Evolutionary conservation across 2,888 invertebrate genomes (phyloP), one percentile per base, ranked within the genome.

Genomic region (Pharmacophagus antenor): DNA sequence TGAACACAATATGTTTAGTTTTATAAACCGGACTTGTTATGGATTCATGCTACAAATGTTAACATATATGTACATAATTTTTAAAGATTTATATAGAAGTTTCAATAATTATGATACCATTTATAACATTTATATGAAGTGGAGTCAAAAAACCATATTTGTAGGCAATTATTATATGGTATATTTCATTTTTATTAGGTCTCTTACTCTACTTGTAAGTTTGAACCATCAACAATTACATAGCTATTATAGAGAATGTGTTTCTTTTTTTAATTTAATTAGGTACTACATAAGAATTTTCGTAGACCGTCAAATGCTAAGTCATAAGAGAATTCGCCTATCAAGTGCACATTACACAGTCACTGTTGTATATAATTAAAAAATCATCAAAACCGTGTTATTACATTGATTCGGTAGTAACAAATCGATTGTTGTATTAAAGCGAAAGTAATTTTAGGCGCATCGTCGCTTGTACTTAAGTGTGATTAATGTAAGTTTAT

Each of bases 281-380:
- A 31, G 15, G 12, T 10, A 31, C 10, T 31, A 10, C 31, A 31
- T 31, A 31, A 31, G 2, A 8, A 31, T 3, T 10, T 31, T 31
- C 3, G 1, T 10, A 15, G 31, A 31, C 23, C 15, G 31, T 31
- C 10, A 31, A n/a, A 31, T 31, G 8, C 15, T 31, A 31, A 31
- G 31, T 12, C 10, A 15, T 31, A 15, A 31, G 15, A 31, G 31
- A 31, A 12, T 12, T 31, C 31, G 31, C 31, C 17, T 15, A 42
- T 17, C 17, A 42, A 42, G 17, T 17, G 17, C 42, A 42, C 42
- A 17, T 17, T 17, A 18, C 8, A 7, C 42, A 12, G 2, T 31
- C 12, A 31, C 31, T 15, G 63, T 67, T 65, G 54, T 55, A 49
- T 64, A 58, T 64, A 61, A 60, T 61, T 62, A 61, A 50, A 61